Evolutionary conservation across 2,797 vertebrate genomes (phyloP).

Genomic region (Aphelocoma californica): DNA sequence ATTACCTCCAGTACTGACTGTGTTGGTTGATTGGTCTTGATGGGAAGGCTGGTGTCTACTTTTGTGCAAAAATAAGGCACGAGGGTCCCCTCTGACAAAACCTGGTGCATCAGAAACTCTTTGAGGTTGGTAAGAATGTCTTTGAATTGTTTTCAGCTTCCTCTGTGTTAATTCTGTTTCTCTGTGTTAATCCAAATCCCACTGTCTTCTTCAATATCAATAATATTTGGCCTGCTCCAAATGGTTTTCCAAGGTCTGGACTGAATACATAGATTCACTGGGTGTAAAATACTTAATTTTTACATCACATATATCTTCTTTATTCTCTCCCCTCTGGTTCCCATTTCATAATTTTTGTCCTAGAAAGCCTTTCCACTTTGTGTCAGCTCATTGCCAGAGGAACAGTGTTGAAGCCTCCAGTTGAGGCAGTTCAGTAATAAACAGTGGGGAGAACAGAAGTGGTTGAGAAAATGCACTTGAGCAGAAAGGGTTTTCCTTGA

Average conservation of each 20-base stretch:
- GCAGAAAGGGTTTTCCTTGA: not conserved
- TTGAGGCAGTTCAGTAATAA: not conserved
- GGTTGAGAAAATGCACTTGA: not conserved
- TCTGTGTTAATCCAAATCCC: not conserved
- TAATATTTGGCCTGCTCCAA: not conserved
- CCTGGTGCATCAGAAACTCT: not conserved
- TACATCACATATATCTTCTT: not conserved
- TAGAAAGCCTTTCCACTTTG: not conserved
- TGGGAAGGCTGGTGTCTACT: not conserved
- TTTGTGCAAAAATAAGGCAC: not conserved
- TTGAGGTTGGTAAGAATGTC: not conserved
- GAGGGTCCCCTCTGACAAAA: not conserved
- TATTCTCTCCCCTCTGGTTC: not conserved
- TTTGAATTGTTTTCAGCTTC: not conserved
- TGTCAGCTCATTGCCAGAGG: not conserved
- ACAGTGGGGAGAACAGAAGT: not conserved
- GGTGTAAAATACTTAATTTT: not conserved
- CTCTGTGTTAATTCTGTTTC: not conserved
- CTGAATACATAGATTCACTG: not conserved
- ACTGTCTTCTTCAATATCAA: not conserved
- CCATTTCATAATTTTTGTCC: not conserved
- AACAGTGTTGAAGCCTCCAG: not conserved
- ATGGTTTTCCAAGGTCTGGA: not conserved
- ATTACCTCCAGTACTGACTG: not conserved
- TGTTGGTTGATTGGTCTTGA: not conserved